Percentiles rank a stretch among this genome's conserved stretches.
Conservation (phyloP, 1,140 invertebrate species). For the Thaumetopoea pityocampa region DNA sequence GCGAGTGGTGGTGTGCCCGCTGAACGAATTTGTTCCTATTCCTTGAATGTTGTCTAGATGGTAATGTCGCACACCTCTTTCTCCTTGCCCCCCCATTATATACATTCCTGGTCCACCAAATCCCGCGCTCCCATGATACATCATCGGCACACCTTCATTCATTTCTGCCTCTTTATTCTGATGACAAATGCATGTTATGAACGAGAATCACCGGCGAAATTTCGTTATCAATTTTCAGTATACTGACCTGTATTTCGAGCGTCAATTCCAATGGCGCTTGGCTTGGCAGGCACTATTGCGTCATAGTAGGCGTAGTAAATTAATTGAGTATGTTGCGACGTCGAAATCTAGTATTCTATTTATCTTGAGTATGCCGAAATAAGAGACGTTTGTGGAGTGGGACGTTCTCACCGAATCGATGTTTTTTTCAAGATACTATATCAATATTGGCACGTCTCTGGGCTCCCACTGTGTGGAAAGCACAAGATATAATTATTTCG, state of each 20-base stretch:
- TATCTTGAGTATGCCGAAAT: constrained; percentile 47
- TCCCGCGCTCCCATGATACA: constrained; percentile 47
- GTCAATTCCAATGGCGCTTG: constrained; percentile 43
- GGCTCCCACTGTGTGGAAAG: constrained; percentile 41
- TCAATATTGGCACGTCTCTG: constrained; percentile 40
- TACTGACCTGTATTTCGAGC: constrained; percentile 47
- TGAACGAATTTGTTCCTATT: constrained; percentile 30
- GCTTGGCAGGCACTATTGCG: constrained; percentile 43
- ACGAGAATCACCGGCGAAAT: constrained; percentile 11
- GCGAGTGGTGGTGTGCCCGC: constrained; percentile 38
- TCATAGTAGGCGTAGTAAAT: constrained; percentile 56
- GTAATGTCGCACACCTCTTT: constrained; percentile 37
- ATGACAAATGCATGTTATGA: constrained; percentile 13
- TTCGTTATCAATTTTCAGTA: constrained; percentile 15
- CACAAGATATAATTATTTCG: constrained; percentile 51
- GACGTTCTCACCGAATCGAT: constrained; percentile 33
- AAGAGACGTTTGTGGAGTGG: constrained; percentile 48
- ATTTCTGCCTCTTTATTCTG: constrained; percentile 31
- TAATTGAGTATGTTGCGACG: constrained; percentile 42
- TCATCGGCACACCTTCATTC: constrained; percentile 58
- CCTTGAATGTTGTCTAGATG: constrained; percentile 40
- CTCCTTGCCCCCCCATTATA: constrained; percentile 40
- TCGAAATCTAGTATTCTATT: constrained; percentile 49
- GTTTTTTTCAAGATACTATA: constrained; percentile 21
- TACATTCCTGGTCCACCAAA: constrained; percentile 43